These are phyloP conservation scores for Sylvia borin DNA, from an alignment of 2,797 vertebrate species.

Conservation along the genomic window DNA sequence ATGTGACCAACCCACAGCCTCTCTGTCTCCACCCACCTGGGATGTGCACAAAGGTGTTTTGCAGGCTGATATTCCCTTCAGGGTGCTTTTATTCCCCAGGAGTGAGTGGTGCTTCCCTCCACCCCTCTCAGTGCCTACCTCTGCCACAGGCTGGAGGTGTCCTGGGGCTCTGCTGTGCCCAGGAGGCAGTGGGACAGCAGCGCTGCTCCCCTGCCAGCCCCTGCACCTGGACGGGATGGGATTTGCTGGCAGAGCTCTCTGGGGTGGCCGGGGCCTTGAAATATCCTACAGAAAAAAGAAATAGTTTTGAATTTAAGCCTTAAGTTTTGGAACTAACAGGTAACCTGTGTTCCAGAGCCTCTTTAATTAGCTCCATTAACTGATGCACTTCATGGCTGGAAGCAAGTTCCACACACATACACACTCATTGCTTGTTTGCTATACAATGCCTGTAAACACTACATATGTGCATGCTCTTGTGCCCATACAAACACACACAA, in stretches of 20 bases:
- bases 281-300: conserved; percentile 58
- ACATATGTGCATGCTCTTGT: rapidly evolving
- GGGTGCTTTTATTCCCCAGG: not conserved
- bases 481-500: not conserved
- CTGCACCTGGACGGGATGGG: conserved; percentile 65
- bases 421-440: not conserved
- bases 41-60: not conserved
- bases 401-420: not conserved
- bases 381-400: not conserved
- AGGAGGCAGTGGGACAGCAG: not conserved
- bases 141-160: not conserved
- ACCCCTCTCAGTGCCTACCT: not conserved
- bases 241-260: conserved; percentile 77
- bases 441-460: not conserved
- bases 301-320: not conserved
- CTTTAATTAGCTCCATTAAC: not conserved
- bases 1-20: not conserved
- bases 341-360: not conserved
- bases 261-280: conserved; percentile 71
- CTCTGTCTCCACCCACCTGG: not conserved
- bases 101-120: not conserved
- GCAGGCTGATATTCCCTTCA: not conserved
- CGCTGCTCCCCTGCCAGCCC: not conserved
- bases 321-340: not conserved
- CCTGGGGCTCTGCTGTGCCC: not conserved